Evolutionary conservation across 2,888 invertebrate species (phyloP), one percentile per base, ranked within the genome.

Genomic region (Acrocyrtus sp.): DNA sequence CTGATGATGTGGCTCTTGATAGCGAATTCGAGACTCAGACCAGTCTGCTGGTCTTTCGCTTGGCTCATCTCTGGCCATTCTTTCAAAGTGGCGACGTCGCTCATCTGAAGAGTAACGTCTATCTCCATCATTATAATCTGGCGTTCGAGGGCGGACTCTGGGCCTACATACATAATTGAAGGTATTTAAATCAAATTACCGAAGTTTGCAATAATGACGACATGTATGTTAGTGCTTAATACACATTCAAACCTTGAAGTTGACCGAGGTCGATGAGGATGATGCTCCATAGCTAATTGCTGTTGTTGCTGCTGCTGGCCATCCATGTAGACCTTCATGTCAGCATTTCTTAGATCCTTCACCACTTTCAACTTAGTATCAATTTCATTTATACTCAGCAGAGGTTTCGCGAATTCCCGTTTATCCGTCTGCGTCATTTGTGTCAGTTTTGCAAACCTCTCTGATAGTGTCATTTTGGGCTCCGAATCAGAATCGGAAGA

Each of bases 381-480:
- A 47, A 80, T 80, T 69, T 80, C 80, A 61, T 78, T 76, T 3
- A 76, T 61, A n/a, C 77, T 65, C 19, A 80, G 39, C 1, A 78
- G 34, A 12, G 80, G 77, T 67, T 80, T 80, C 2, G 80, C 93
- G 83, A 94, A 90, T 60, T 93, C 91, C n/a, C 91, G 88, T 12
- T 94, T 87, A 84, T 94, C 94, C 2, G 92, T 91, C 41, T 62
- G 51, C 17, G 62, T 68, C 58, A 53, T 67, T 83, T 94, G 94
- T 22, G 94, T 94, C 90, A 95, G 93, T 87, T 94, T 94, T 76
- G 94, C 94, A 85, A 95, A 95, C 22, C 88, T 88, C 85, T 95
- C 94, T 0, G 94, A 94, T 15, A 95, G 86, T 0, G 94, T 94
- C 82, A 95, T 85, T 72, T 90, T 88, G 81, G 83, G 84, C 22